Evolutionary conservation across 2,797 vertebrate genomes (phyloP).

Genomic region (Chiroxiphia lanceolata): DNA sequence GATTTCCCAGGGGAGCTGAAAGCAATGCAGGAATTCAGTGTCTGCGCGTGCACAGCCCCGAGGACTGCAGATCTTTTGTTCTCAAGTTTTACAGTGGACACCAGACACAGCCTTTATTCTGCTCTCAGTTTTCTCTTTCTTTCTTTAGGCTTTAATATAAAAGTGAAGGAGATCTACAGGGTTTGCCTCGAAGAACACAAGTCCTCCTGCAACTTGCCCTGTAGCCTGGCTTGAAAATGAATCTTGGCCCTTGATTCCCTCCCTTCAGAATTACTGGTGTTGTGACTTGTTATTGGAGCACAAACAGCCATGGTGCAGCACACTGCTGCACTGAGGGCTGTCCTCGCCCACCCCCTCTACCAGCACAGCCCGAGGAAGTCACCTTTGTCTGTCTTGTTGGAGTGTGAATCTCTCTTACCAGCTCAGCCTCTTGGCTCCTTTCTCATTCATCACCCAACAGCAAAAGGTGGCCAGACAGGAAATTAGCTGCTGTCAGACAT

Average conservation of each 20-base stretch:
- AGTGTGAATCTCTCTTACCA: not conserved
- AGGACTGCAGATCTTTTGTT: constrained; percentile 63
- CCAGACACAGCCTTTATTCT: constrained; percentile 19
- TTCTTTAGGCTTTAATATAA: not conserved
- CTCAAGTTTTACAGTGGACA: constrained; percentile 40
- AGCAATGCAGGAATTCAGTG: constrained; percentile 41
- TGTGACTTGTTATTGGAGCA: not conserved
- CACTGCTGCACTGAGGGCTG: accelerated
- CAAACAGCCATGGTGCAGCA: not conserved
- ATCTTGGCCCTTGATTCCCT: not conserved
- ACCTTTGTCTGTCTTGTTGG: not conserved
- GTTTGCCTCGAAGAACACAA: not conserved
- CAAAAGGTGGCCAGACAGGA: constrained; percentile 24
- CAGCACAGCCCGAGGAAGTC: not conserved
- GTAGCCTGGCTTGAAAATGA: not conserved
- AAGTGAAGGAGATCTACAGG: not conserved
- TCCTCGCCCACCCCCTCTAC: not conserved
- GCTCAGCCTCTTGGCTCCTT: not conserved
- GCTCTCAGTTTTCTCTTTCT: constrained; percentile 41
- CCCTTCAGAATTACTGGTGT: not conserved
- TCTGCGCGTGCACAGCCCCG: not conserved
- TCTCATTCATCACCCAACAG: not conserved
- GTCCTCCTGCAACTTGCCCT: not conserved
- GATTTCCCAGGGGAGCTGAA: constrained; percentile 20
- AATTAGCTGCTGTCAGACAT: not conserved